Percentiles rank a stretch among this genome's conserved stretches.
These are phyloP conservation scores for Zaprionus camerounensis DNA, from an alignment of 1,140 invertebrate species.

Conservation along the genomic window DNA sequence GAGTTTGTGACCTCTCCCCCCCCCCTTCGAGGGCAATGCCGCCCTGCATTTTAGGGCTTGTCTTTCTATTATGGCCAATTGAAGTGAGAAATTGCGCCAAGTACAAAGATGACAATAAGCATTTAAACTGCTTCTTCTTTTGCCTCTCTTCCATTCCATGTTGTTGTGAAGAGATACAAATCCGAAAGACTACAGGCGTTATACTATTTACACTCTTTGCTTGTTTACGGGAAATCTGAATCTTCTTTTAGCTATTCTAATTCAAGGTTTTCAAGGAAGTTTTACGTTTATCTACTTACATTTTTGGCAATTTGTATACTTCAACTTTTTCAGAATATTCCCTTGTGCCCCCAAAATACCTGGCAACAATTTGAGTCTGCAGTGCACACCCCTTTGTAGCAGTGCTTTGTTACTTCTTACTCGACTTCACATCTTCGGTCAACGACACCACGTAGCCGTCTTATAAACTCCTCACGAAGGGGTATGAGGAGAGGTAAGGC, in stretches of 20 bases:
- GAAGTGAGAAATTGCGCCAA: slow-evolving; percentile 51
- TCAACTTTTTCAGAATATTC: neutral
- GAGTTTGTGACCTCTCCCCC: neutral
- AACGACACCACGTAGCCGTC: slow-evolving; percentile 40
- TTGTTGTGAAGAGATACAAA: neutral
- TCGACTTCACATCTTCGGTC: slow-evolving; percentile 8
- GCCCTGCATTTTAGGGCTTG: neutral
- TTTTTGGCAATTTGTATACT: neutral
- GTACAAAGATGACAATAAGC: slow-evolving; percentile 49
- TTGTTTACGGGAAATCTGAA: neutral
- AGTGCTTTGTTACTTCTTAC: neutral
- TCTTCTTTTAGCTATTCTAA: neutral
- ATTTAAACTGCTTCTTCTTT: neutral
- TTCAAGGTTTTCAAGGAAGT: neutral
- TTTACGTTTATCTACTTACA: neutral
- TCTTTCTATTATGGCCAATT: slow-evolving; percentile 5
- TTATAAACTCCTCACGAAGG: slow-evolving; percentile 51
- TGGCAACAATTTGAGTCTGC: neutral
- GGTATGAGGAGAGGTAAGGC: neutral
- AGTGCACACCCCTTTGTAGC: neutral
- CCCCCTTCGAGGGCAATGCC: neutral
- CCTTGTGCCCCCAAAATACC: neutral
- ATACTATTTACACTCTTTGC: too few relatives aligned
- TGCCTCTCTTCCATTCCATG: neutral
- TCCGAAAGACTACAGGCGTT: too few relatives aligned